Base-by-base conservation (phyloP, 30 jellyfish, hydroid and myxozoan species). In the Hydractinia symbiolongicarpus region DNA sequence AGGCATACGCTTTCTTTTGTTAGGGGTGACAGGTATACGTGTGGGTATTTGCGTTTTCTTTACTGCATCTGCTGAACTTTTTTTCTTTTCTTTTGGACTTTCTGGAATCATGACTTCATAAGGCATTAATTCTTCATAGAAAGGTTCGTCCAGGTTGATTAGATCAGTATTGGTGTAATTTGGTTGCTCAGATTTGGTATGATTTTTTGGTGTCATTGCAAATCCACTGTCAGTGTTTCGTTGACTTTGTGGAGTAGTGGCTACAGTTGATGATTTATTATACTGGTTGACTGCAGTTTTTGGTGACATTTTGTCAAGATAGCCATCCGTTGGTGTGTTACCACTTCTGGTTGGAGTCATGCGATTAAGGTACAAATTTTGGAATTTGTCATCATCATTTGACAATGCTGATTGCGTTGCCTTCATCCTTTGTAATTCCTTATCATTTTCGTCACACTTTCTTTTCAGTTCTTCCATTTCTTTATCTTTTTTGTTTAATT, bases 301-400 rank as follows among this genome's bases (percentile, higher is more conserved):
- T 5, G 85, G 85, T n/a, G 85, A 54, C 14, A 17, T 55, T 5
- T 77, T 54, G 60, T 77, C 85, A 44, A 74, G 15, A 50, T 30
- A 74, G n/a, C 83, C 83, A 8, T 64, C 85, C 20, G 73, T 50
- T 8, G 66, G 73, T 19, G 57, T 64, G 60, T 58, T 57, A 4
- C 67, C 83, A 49, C 80, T 77, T 6, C 9, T 13, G 44, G 54
- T 8, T 15, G 85, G 85, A 21, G 40, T 9, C 55, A 77, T 61
- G 5, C 52, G 60, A 77, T 77, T 14, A n/a, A 77, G 73, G 60
- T 77, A 77, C 40, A 77, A 76, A 6, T 60, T 77, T 44, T 77
- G 60, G 50, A 77, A 77, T 60, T 77, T 77, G 53, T 77, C 85
- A 61, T 77, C 85, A 53, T 77, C 85, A 50, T 17, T 15, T 54